Evolutionary conservation across 2,113 vertebrate species (phyloP), one percentile per base, ranked within the genome.

Genomic region (Carassius gibelio): DNA sequence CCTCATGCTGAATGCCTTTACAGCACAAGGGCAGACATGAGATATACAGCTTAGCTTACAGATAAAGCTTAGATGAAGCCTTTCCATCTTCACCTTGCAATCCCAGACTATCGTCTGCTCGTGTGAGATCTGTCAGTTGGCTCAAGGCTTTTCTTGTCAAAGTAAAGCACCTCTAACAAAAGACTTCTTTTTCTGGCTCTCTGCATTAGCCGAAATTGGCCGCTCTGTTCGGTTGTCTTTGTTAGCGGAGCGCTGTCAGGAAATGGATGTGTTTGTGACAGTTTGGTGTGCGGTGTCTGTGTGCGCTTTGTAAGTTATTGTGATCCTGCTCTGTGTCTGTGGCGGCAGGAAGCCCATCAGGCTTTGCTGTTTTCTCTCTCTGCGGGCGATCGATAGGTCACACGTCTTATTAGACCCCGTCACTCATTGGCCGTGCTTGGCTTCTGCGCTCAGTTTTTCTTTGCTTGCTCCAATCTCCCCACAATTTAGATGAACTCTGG

Each of bases 321-420:
- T 88, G 75, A 84, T 88, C 62, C 52, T 19, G 26, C 55, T 80
- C 64, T 66, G 75, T 71, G 86, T 82, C 61, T 80, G 26, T 52
- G 68, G 50, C 8, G 71, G 26, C 62, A 48, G 80, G 71, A 83
- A 87, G 76, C 52, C 68, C 78, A 86, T 85, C 85, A 86, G 77
- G 64, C 82, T 76, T 71, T 48, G 26, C 66, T 81, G 72, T 80
- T 87, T 72, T 85, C n/a, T 17, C 34, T 23, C 81, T 79, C 86
- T 45, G 78, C 17, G 10, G 72, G 72, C 86, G 57, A 74, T 83
- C 88, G 23, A 87, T 87, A 88, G 85, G 86, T 87, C 88, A 82
- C 78, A 71, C 82, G 55, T 83, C 86, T 89, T 87, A 82, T 86
- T 85, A 87, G 81, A 83, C 82, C 80, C 88, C 76, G 72, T 88